Evolutionary conservation across 1,140 invertebrate species (phyloP).

Genomic region (Bombus superbus): DNA sequence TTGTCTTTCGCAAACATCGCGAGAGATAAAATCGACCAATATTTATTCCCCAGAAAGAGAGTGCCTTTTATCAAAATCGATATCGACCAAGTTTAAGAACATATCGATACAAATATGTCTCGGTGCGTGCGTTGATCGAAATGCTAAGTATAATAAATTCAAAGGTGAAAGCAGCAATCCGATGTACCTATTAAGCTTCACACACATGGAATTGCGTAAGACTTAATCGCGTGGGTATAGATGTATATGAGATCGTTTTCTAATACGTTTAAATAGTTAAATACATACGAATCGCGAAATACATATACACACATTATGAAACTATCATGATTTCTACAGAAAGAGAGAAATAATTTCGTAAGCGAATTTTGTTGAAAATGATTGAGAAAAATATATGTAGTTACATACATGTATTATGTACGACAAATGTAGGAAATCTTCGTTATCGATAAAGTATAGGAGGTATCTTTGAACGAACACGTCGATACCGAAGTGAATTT

Average conservation of each 20-base stretch:
- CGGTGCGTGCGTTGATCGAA: background rate
- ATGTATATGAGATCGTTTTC: background rate
- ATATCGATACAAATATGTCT: background rate
- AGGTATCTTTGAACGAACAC: background rate
- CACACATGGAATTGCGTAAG: conserved; percentile 55
- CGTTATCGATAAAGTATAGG: background rate
- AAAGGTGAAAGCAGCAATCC: background rate
- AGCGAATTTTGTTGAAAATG: too few relatives aligned
- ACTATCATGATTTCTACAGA: background rate
- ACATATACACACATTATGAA: background rate
- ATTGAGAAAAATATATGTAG: background rate
- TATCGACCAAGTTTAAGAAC: background rate
- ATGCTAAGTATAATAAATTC: conserved; percentile 17
- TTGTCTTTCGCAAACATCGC: background rate
- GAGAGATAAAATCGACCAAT: background rate
- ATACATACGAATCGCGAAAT: background rate
- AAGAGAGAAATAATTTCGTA: background rate
- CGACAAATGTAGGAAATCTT: background rate
- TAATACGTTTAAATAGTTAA: background rate
- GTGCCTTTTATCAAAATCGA: background rate
- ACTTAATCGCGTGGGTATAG: conserved; percentile 7
- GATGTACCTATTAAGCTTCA: background rate
- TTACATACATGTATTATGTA: background rate
- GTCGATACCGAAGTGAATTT: background rate
- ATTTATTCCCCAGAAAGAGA: background rate